Conservation (phyloP, 2,797 vertebrate genomes). For the Cirrhinus mrigala region DNA sequence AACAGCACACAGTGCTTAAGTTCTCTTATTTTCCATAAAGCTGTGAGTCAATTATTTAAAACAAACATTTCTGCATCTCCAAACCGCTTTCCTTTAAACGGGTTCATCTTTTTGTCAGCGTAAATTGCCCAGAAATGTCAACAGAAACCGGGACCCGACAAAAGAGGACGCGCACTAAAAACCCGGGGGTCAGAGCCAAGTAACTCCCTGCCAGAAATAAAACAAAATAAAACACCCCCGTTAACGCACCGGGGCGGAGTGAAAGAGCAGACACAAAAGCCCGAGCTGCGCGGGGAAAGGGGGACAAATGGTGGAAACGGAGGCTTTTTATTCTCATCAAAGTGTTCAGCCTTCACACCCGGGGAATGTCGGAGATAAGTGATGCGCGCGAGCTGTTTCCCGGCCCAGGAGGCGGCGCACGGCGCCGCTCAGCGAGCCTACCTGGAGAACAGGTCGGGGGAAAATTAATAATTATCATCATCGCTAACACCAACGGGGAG, state of each 20-base stretch:
- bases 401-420: conserved; percentile 67
- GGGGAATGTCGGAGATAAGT: conserved; percentile 75
- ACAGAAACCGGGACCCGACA: neutral
- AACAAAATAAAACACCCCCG: conserved; percentile 20
- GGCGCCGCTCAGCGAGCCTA: conserved; percentile 65
- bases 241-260: conserved; percentile 1
- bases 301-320: conserved; percentile 64
- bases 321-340: conserved; percentile 75
- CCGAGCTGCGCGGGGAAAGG: conserved; percentile 41
- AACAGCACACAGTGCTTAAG: neutral
- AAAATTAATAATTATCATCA: conserved; percentile 98
- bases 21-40: too few relatives aligned
- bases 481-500: conserved; percentile 90
- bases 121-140: conserved; percentile 37
- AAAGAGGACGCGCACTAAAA: neutral
- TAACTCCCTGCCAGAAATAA: conserved; percentile 27
- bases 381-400: conserved; percentile 72
- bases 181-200: conserved; percentile 12
- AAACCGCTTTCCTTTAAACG: neutral
- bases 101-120: neutral
- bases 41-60: neutral
- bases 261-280: conserved; percentile 29
- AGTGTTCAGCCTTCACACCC: conserved; percentile 67
- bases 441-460: conserved; percentile 73
- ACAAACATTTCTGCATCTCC: neutral